Base-by-base conservation (phyloP, 2,888 invertebrate species). In the Chaetogeoica ovagalla region DNA sequence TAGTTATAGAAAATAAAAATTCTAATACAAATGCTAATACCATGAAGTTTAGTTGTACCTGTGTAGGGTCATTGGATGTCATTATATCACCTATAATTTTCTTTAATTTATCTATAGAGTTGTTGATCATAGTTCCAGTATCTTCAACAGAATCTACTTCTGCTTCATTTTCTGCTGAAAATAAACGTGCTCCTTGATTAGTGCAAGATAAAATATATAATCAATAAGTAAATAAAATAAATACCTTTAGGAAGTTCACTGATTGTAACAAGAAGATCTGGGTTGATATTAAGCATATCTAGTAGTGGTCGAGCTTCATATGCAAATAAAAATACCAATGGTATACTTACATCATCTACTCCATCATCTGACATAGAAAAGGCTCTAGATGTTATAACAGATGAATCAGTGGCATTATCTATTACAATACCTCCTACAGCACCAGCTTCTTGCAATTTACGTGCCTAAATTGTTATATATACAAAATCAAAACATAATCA, bases 351-450 rank as follows among this genome's bases (percentile, higher is more conserved):
- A 86, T 96, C 94, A 83, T 94, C 92, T 59, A 88, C 90, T 0
- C 95, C 96, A 87, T 98, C 97, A 1, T 96, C 96, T 0, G 96
- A 96, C 98, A 98, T 98, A 7, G 96, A 96, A 87, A 98, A 98
- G 88, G 96, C 90, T 0, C 94, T 92, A 2, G 94, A 92, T 73
- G 89, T 91, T 52, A 91, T 90, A 65, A 92, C 90, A 76, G 93
- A 92, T 57, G 94, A 92, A 48, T 90, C 93, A 7, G 90, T 88
- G 17, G 91, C 90, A 86, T 96, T 95, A 87, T 96, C 95, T 83
- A 94, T 87, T 60, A 98, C 92, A 84, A 98, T 93, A 23, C 94
- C 94, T 30, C 93, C 94, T 57, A 91, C 87, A 0, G 94, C 97
- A 68, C 83, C 83, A 7, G 93, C 92, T 77, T 89, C 88, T 88